Conservation (phyloP, 2,113 vertebrate genomes). For the Channa argus region DNA sequence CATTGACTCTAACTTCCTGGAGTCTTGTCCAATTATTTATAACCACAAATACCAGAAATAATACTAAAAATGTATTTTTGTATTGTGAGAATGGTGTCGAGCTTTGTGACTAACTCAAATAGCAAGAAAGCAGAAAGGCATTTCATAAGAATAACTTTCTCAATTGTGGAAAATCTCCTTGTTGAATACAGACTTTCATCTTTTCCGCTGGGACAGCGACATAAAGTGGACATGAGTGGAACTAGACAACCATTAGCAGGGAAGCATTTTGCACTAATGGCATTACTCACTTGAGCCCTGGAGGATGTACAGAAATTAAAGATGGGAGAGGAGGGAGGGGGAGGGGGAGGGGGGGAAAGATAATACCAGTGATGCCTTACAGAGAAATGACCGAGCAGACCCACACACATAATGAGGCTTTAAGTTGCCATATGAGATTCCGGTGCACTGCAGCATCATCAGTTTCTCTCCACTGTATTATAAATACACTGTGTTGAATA, state of each 20-base stretch:
- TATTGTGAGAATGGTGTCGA: too few relatives aligned
- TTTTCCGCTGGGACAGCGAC: slow-evolving; percentile 13
- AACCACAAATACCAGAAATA: too few relatives aligned
- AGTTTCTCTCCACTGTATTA: background rate
- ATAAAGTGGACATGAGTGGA: slow-evolving; percentile 44
- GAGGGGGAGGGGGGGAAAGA: slow-evolving; percentile 48
- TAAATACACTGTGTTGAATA: background rate
- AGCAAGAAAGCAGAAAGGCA: too few relatives aligned
- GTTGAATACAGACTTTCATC: too few relatives aligned
- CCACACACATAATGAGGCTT: slow-evolving; percentile 27
- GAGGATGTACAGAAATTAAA: slow-evolving; percentile 71
- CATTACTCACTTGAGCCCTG: slow-evolving; percentile 65
- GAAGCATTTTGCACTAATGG: slow-evolving; percentile 68
- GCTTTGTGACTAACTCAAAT: too few relatives aligned
- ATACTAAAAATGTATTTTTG: too few relatives aligned
- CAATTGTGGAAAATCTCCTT: too few relatives aligned
- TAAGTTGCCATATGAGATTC: slow-evolving; percentile 42
- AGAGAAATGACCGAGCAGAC: slow-evolving; percentile 28
- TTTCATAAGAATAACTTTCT: too few relatives aligned
- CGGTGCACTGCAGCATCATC: slow-evolving; percentile 36
- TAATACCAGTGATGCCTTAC: slow-evolving; percentile 57
- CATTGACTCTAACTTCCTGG: too few relatives aligned
- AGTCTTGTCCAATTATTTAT: too few relatives aligned
- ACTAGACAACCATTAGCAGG: slow-evolving; percentile 61
- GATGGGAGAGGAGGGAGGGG: slow-evolving; percentile 37